These are phyloP conservation scores for Acronicta leporina DNA, from an alignment of 2,888 invertebrate genomes.

Conservation along the genomic window DNA sequence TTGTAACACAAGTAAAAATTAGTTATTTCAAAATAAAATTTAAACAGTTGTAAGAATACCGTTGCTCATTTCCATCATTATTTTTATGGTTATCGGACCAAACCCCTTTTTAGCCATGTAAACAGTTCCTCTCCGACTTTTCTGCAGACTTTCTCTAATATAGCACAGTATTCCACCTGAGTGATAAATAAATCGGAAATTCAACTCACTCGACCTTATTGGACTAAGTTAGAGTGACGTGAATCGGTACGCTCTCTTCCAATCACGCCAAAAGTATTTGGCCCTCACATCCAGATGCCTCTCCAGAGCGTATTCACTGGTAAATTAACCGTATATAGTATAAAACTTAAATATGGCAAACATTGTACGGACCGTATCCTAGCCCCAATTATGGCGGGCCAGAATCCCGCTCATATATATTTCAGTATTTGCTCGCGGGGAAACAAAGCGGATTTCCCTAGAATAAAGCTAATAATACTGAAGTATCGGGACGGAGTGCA, in stretches of 20 bases:
- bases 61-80: too few relatives aligned
- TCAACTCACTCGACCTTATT: too few relatives aligned
- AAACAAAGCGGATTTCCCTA: conserved; percentile 75
- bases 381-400: conserved; percentile 55
- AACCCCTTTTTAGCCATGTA: too few relatives aligned
- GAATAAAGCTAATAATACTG: conserved; percentile 76
- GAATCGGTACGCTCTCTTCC: background rate
- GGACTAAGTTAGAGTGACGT: too few relatives aligned
- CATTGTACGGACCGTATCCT: conserved; percentile 20
- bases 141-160: too few relatives aligned
- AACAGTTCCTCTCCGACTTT: background rate
- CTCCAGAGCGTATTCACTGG: conserved; percentile 4
- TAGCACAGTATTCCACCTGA: background rate
- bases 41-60: too few relatives aligned
- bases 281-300: background rate
- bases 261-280: background rate
- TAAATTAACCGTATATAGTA: conserved; percentile 13
- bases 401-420: conserved; percentile 72
- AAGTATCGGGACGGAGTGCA: conserved; percentile 56
- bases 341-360: conserved; percentile 32
- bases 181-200: background rate
- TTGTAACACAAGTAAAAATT: too few relatives aligned
- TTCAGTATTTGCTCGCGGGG: conserved; percentile 73
- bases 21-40: too few relatives aligned
- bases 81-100: too few relatives aligned